These are phyloP conservation scores for Megalops atlanticus DNA, from an alignment of 2,113 vertebrate species.

Conservation along the genomic window DNA sequence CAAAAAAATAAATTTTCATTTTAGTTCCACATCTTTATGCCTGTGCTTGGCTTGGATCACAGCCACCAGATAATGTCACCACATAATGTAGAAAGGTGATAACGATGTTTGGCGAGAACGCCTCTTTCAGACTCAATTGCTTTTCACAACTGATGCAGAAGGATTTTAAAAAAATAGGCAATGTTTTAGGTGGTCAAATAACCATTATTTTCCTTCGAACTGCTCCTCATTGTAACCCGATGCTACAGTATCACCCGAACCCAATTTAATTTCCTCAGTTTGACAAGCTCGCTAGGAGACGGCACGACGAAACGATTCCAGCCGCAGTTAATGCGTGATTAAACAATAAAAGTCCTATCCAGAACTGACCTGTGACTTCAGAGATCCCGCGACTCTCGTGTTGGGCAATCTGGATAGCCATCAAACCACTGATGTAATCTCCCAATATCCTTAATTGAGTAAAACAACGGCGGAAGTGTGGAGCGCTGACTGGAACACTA, in stretches of 20 bases:
- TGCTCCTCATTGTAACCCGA: neutral
- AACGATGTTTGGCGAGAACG: constrained; percentile 20
- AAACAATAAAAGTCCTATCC: neutral
- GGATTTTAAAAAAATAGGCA: neutral
- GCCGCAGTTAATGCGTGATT: neutral
- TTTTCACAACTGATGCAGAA: constrained; percentile 8
- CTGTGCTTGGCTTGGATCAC: neutral
- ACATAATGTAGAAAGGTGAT: constrained; percentile 16
- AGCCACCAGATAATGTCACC: constrained; percentile 8
- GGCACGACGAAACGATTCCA: neutral
- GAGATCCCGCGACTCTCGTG: neutral
- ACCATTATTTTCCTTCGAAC: neutral
- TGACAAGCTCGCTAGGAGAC: neutral
- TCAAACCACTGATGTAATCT: neutral
- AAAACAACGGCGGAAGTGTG: neutral
- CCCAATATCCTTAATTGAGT: neutral
- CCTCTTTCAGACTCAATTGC: neutral
- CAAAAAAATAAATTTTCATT: neutral
- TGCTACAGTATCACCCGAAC: neutral
- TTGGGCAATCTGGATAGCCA: neutral
- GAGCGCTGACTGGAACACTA: neutral
- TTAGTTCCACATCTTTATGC: neutral
- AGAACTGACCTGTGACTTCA: neutral
- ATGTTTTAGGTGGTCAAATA: neutral
- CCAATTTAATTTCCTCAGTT: neutral